Conservation (phyloP, 2,113 vertebrate genomes). For the Morone saxatilis region DNA sequence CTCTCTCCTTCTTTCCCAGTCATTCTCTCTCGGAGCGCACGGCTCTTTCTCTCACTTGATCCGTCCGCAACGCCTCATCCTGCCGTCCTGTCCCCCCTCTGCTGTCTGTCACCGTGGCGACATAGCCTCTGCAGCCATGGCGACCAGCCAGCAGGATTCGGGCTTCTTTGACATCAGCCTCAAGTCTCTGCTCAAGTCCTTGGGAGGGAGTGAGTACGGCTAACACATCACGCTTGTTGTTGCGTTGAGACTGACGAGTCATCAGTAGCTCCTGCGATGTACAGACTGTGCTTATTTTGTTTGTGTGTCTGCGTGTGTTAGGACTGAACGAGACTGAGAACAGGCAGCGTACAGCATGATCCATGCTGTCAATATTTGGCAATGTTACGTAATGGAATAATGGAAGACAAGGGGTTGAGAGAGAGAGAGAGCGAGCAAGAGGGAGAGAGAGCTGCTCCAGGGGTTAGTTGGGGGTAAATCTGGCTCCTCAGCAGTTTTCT, state of each 20-base stretch:
- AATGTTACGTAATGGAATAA: conserved; percentile 64
- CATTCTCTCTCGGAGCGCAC: conserved; percentile 20
- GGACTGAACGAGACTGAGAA: conserved; percentile 11
- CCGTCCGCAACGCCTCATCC: conserved; percentile 68
- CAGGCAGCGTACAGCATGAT: conserved; percentile 27
- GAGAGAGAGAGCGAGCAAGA: neutral
- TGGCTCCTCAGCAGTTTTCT: conserved; percentile 65
- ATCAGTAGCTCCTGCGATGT: conserved; percentile 23
- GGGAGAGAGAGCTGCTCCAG: conserved; percentile 24
- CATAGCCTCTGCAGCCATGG: conserved; percentile 83
- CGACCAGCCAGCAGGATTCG: conserved; percentile 85
- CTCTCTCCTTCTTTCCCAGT: conserved; percentile 48
- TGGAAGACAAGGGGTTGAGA: conserved; percentile 35
- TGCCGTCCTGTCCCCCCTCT: conserved; percentile 72
- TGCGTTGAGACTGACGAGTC: neutral
- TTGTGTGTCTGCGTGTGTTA: conserved; percentile 2
- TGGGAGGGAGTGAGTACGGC: conserved; percentile 85
- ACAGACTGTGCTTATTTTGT: conserved; percentile 15
- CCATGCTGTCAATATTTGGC: conserved; percentile 57
- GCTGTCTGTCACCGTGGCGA: conserved; percentile 83
- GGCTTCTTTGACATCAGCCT: conserved; percentile 87
- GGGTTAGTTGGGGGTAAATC: conserved; percentile 46
- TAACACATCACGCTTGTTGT: conserved; percentile 42
- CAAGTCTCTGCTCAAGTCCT: conserved; percentile 85
- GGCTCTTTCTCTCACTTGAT: conserved; percentile 59